phyloP scores from a whole-genome alignment of 1,140 invertebrate genomes.

The Drosophila pseudoananassae region DNA sequence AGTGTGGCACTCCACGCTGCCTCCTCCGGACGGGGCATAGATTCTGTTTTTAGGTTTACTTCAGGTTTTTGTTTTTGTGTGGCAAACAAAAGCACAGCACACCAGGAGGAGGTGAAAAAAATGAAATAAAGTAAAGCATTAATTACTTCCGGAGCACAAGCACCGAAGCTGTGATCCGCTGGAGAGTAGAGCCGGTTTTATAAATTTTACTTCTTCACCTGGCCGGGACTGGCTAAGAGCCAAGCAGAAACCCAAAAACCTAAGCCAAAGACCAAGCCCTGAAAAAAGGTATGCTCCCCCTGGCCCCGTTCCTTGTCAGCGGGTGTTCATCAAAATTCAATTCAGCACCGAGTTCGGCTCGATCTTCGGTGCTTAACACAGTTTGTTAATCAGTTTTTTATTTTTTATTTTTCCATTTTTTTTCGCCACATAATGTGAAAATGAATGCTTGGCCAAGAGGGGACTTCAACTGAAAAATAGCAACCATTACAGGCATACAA shows the following conservation, averaged over 20 bases:
- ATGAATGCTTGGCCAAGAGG: slow-evolving; percentile 31
- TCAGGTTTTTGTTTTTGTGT: slow-evolving; percentile 45
- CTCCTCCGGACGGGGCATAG: slow-evolving; percentile 53
- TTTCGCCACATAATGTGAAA: slow-evolving; percentile 51
- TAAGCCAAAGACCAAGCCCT: slow-evolving; percentile 24
- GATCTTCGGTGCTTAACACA: slow-evolving; percentile 56
- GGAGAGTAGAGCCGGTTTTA: slow-evolving; percentile 29
- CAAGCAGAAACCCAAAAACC: slow-evolving; percentile 3
- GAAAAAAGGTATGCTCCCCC: slow-evolving; percentile 41
- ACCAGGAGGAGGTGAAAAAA: slow-evolving; percentile 40
- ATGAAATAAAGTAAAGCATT: slow-evolving; percentile 68
- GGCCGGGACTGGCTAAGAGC: slow-evolving; percentile 2
- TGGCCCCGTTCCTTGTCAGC: slow-evolving; percentile 28
- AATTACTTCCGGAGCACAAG: slow-evolving; percentile 77
- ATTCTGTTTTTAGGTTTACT: slow-evolving; percentile 70
- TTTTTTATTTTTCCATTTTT: slow-evolving; percentile 8
- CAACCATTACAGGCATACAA: slow-evolving; percentile 31
- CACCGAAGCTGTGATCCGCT: slow-evolving; percentile 43
- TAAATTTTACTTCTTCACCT: slow-evolving; percentile 5
- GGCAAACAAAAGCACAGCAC: slow-evolving; percentile 42
- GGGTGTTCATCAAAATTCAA: slow-evolving; percentile 81
- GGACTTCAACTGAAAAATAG: slow-evolving; percentile 12
- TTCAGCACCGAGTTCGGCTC: slow-evolving; percentile 43
- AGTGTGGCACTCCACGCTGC: neutral
- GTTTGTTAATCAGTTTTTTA: slow-evolving; percentile 41